Percentiles rank a stretch among this genome's conserved stretches.
Evolutionary conservation across 2,888 invertebrate species (phyloP).

Genomic region (Deroplatys truncata): DNA sequence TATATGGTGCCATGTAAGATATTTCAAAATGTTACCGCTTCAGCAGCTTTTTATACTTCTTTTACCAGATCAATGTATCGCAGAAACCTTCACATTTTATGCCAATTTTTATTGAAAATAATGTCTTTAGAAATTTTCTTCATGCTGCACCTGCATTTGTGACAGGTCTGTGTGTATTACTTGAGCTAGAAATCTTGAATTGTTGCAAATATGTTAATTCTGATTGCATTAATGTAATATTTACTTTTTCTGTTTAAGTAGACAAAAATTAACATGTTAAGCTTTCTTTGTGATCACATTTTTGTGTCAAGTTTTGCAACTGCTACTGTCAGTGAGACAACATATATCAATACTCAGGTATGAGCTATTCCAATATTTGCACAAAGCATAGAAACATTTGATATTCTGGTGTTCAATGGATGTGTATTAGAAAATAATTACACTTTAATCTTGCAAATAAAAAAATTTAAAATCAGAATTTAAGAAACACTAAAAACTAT

Average conservation of each 20-base stretch:
- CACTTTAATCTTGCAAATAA: not conserved
- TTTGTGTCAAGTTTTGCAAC: too few relatives aligned
- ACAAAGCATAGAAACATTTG: not conserved
- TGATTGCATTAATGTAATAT: not conserved
- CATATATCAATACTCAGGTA: too few relatives aligned
- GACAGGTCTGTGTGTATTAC: not conserved
- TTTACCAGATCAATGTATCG: not conserved
- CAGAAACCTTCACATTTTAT: not conserved
- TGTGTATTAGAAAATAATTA: too few relatives aligned
- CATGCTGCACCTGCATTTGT: not conserved
- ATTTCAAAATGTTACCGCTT: not conserved
- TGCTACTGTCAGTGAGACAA: too few relatives aligned
- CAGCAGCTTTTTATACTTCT: not conserved
- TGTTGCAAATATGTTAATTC: not conserved
- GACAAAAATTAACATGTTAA: not conserved
- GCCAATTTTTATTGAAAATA: not conserved
- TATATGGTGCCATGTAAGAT: not conserved
- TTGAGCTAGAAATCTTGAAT: not conserved
- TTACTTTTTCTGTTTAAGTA: not conserved
- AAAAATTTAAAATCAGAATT: not conserved
- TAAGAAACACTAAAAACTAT: not conserved
- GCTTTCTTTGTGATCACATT: not conserved
- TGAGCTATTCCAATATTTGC: too few relatives aligned
- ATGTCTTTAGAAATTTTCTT: not conserved
- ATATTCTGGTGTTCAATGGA: not conserved